Base-by-base conservation (phyloP, 2,113 vertebrate species). In the Chlamydotis undulata region DNA sequence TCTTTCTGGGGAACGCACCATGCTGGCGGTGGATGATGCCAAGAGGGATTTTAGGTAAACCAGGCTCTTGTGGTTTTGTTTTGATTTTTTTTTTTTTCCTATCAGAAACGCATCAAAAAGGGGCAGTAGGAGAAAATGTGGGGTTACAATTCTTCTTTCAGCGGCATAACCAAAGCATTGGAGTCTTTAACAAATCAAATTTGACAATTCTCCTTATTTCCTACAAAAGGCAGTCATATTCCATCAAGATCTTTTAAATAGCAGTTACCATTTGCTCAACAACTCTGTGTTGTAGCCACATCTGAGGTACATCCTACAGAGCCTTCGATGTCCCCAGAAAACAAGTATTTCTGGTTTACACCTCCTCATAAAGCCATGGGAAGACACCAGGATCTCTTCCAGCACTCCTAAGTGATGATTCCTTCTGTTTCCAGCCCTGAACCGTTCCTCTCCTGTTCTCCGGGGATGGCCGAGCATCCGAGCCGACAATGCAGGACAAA, bases 331-430 rank as follows among this genome's bases (percentile, higher is more conserved):
- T 12, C 26, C 10, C 43, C 37, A 37, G 18, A 73, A 61, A 70
- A 47, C 0, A 2, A 70, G 22, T 5, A 0, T 1, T 2, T 31
- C 37, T 17, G 11, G 1, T 55, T 52, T 15, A 22, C 14, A 5
- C 14, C 43, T 64, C 43, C 43, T 68, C 43, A 3, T 8, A 53
- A 39, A 63, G 50, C 47, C 50, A 23, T 0, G 1, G 55, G 63
- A 65, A 83, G 55, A 7, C 68, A 45, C 19, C 21, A 33, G 69
- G 33, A 77, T 19, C 52, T 43, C 61, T 45, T 76, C 59, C n/a
- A 63, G 41, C 26, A 11, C n/a, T 61, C 31, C 24, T 41, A 49
- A 50, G 47, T 1, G 23, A 70, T 0, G 3, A 4, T 9, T 24
- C 6, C 21, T 45, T 37, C 17, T 33, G 6, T 21, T 75, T 52